A percentile compares a stretch with the other conserved stretches of the same genome.
Evolutionary conservation across 2,888 invertebrate genomes (phyloP).

Genomic region (Zaprionus bogoriensis): DNA sequence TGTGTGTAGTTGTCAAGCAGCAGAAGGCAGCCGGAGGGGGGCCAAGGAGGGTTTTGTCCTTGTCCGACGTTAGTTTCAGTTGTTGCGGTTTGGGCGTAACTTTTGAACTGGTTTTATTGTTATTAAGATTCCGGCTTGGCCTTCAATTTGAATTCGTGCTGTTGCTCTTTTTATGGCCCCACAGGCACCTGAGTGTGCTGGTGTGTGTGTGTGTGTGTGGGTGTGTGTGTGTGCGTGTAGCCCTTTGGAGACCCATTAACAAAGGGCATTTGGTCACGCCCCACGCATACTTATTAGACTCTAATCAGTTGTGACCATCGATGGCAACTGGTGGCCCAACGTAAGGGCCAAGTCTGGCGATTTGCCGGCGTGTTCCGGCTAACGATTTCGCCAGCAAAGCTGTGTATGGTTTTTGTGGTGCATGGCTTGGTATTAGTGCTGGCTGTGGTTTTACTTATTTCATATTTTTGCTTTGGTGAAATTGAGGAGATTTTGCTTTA

Average conservation of each 20-base stretch:
- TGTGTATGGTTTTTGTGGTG: neutral
- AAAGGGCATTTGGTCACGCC: conserved; percentile 59
- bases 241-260: conserved; percentile 71
- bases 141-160: conserved; percentile 68
- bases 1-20: conserved; percentile 16
- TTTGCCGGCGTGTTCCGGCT: conserved; percentile 15
- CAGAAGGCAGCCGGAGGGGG: neutral
- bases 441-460: no score
- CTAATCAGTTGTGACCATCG: conserved; percentile 70
- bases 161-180: conserved; percentile 32
- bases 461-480: neutral
- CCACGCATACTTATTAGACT: conserved; percentile 74
- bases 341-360: neutral
- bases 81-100: conserved; percentile 38
- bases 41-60: neutral
- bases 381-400: neutral
- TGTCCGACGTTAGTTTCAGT: conserved; percentile 34
- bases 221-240: conserved; percentile 23
- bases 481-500: neutral
- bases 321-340: conserved; percentile 68
- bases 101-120: conserved; percentile 65
- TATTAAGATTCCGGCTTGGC: conserved; percentile 58
- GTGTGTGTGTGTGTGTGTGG: neutral
- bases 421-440: no score
- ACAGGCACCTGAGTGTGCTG: conserved; percentile 28